Conservation (phyloP, 2,888 invertebrate species). For the Gymnosoma rotundatum region DNA sequence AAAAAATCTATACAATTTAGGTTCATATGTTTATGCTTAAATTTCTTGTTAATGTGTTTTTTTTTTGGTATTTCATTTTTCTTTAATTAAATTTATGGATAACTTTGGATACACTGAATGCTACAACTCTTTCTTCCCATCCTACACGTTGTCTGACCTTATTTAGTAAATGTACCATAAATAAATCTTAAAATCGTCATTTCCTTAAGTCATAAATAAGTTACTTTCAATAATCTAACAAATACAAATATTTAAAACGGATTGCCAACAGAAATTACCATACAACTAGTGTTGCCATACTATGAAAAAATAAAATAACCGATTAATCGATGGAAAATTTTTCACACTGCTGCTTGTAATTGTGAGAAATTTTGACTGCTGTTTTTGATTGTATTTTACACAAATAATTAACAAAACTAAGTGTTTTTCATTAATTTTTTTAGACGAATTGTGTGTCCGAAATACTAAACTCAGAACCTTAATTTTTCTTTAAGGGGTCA, state of each 20-base stretch:
- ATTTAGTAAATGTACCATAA: conserved; percentile 35
- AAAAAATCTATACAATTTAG: too few species aligned
- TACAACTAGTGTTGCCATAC: too few species aligned
- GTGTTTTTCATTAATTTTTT: too few species aligned
- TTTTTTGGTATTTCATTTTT: background rate
- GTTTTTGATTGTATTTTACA: too few species aligned
- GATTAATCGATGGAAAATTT: too few species aligned
- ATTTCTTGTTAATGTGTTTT: background rate
- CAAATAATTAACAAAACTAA: too few species aligned
- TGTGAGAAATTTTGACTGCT: too few species aligned
- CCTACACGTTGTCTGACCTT: conserved; percentile 1
- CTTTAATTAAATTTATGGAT: conserved; percentile 68
- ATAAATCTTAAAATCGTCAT: conserved; percentile 67
- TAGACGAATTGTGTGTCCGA: too few species aligned
- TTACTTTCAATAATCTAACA: conserved; percentile 55
- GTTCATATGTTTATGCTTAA: background rate
- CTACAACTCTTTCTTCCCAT: conserved; percentile 9
- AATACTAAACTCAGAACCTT: too few species aligned
- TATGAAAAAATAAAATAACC: too few species aligned
- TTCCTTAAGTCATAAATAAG: conserved; percentile 69
- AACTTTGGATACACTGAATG: conserved; percentile 50
- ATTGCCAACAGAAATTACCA: conserved; percentile 43
- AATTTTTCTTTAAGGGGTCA: too few species aligned
- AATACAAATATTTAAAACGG: conserved; percentile 39
- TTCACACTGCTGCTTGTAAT: too few species aligned